Conservation (phyloP, 2,797 vertebrate species). For the Chromobotia macracanthus region DNA sequence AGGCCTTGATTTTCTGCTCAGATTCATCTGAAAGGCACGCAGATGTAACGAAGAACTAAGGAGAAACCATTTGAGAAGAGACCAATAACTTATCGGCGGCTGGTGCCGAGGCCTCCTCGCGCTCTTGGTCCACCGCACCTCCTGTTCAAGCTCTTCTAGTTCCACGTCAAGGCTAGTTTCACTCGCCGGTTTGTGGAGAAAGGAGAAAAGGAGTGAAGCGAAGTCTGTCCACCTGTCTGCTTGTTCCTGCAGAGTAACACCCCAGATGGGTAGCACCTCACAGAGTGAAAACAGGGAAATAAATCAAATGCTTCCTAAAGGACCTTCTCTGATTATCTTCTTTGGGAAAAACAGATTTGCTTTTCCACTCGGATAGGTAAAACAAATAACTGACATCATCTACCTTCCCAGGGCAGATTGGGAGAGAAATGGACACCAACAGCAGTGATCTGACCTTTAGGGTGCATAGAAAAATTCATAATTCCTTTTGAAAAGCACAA, state of each 20-base stretch:
- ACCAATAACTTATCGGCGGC: constrained; percentile 56
- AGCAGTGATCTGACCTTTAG: background rate
- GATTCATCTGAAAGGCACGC: constrained; percentile 69
- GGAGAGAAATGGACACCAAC: background rate
- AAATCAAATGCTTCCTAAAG: constrained; percentile 47
- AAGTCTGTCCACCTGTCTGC: constrained; percentile 47
- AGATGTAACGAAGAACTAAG: constrained; percentile 59
- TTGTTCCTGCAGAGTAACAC: constrained; percentile 49
- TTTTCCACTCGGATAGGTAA: constrained; percentile 17
- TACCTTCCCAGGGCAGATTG: constrained; percentile 12
- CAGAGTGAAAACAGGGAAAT: constrained; percentile 47
- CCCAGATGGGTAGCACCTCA: constrained; percentile 41
- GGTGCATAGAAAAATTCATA: background rate
- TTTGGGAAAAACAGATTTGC: constrained; percentile 24
- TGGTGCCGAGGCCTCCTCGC: constrained; percentile 24
- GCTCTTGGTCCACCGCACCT: constrained; percentile 29
- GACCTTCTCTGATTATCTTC: constrained; percentile 41
- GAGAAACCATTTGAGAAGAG: constrained; percentile 60
- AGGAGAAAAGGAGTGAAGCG: constrained; percentile 17
- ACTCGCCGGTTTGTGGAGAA: constrained; percentile 8
- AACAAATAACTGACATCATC: constrained; percentile 37
- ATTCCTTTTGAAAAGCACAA: background rate
- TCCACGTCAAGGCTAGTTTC: constrained; percentile 56
- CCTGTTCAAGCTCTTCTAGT: constrained; percentile 35
- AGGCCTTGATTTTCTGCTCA: constrained; percentile 82